A percentile compares a stretch with the other conserved stretches of the same genome.
Conservation (phyloP, 1,140 invertebrate species). For the Drosophila pseudoobscura region DNA sequence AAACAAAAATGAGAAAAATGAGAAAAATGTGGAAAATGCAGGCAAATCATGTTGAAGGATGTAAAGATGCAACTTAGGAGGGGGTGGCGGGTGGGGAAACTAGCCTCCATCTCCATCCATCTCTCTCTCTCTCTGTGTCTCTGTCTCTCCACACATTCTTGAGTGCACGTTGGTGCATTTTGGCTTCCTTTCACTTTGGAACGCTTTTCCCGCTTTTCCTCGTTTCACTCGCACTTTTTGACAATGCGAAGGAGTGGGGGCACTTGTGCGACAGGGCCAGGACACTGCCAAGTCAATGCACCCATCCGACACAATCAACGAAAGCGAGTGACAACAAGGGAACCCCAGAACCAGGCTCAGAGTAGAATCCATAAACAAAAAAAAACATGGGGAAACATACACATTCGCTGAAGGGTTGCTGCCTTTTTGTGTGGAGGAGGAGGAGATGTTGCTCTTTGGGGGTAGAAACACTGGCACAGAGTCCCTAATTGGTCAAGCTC, state of each 20-base stretch:
- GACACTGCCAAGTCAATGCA: conserved; percentile 52
- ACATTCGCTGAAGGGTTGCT: too few relatives aligned
- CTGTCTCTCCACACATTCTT: not conserved
- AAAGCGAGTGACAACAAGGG: conserved; percentile 51
- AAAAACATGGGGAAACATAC: too few relatives aligned
- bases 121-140: too few relatives aligned
- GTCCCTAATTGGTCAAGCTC: too few relatives aligned
- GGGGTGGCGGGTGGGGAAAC: not conserved
- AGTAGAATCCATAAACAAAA: too few relatives aligned
- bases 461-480: too few relatives aligned
- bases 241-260: conserved; percentile 38
- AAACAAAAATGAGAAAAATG: conserved; percentile 20
- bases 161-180: not conserved
- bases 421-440: too few relatives aligned
- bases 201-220: conserved; percentile 21
- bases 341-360: not conserved
- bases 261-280: not conserved
- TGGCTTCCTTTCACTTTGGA: conserved; percentile 18
- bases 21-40: conserved; percentile 17
- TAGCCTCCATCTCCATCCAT: conserved; percentile 8
- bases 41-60: conserved; percentile 26
- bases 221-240: conserved; percentile 52
- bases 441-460: too few relatives aligned
- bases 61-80: conserved; percentile 16
- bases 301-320: conserved; percentile 50